Percentiles rank a stretch among this genome's conserved stretches.
These are phyloP conservation scores for Myotis daubentonii DNA, from an alignment of 2,797 vertebrate genomes.

Conservation along the genomic window DNA sequence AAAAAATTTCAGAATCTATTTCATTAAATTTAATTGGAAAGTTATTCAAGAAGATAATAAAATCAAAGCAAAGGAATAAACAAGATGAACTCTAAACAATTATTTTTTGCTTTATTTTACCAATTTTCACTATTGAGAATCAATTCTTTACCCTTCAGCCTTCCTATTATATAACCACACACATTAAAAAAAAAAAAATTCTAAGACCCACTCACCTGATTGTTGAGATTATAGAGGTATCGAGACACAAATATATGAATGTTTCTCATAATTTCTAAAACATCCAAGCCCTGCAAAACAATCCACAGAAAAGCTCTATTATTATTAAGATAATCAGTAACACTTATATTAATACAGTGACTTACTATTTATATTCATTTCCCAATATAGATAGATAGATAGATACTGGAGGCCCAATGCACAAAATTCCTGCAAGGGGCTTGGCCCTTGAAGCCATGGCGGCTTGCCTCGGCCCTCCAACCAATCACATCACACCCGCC, in stretches of 20 bases:
- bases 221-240: conserved; percentile 99
- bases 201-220: conserved; percentile 90
- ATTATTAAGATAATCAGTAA: conserved; percentile 3
- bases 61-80: conserved; percentile 22
- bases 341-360: not conserved
- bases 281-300: conserved; percentile 93
- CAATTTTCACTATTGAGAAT: conserved; percentile 31
- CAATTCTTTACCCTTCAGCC: not conserved
- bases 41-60: not conserved
- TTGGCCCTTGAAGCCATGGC: too few relatives aligned
- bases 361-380: not conserved
- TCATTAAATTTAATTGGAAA: conserved; percentile 47
- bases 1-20: conserved; percentile 27
- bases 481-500: too few relatives aligned
- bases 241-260: conserved; percentile 99
- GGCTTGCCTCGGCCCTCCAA: too few relatives aligned
- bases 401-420: too few relatives aligned
- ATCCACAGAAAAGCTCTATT: conserved; percentile 52
- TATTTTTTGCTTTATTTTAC: not conserved
- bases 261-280: conserved; percentile 99
- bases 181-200: not conserved
- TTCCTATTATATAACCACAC: not conserved
- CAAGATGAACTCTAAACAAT: conserved; percentile 24
- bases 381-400: not conserved
- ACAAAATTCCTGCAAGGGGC: too few relatives aligned